A percentile compares a stretch with the other conserved stretches of the same genome.
Evolutionary conservation across 2,113 vertebrate species (phyloP).

Genomic region (Brachyhypopomus occidentalis): DNA sequence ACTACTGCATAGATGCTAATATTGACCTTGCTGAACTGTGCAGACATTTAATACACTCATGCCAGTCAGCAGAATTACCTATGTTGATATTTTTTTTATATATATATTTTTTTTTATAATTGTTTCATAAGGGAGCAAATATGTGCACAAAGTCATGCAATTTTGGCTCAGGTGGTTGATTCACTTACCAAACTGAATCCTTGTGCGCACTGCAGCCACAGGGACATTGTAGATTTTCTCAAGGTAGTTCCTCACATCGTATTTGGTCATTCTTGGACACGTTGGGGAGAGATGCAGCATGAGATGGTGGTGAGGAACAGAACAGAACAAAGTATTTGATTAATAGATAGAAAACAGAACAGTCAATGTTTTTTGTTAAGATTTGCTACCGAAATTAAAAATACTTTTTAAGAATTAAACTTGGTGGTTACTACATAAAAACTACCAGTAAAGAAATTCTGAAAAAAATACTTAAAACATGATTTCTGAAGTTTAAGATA

Average conservation of each 20-base stretch:
- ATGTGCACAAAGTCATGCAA: neutral
- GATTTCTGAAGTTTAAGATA: too few species aligned
- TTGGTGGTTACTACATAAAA: too few species aligned
- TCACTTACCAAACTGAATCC: slow-evolving; percentile 90
- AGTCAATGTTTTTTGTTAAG: slow-evolving; percentile 1
- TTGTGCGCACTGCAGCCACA: slow-evolving; percentile 84
- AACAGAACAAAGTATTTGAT: slow-evolving; percentile 16
- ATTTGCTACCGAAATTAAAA: too few species aligned
- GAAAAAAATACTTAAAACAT: too few species aligned
- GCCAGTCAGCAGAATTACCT: too few species aligned
- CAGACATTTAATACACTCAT: too few species aligned
- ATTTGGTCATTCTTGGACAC: slow-evolving; percentile 88
- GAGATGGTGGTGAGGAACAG: slow-evolving; percentile 29
- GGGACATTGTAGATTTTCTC: slow-evolving; percentile 89
- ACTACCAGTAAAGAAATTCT: too few species aligned
- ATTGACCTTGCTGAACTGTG: too few species aligned
- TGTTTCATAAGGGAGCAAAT: slow-evolving; percentile 11
- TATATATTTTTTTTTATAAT: neutral
- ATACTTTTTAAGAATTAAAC: too few species aligned
- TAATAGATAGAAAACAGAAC: slow-evolving; percentile 1
- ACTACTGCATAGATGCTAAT: too few species aligned
- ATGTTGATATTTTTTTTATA: neutral
- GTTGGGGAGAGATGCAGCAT: neutral
- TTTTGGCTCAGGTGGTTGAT: slow-evolving; percentile 19
- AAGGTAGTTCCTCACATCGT: slow-evolving; percentile 90